Base-by-base conservation (phyloP, 2,113 vertebrate species). In the Cyanoramphus novaezelandiae region DNA sequence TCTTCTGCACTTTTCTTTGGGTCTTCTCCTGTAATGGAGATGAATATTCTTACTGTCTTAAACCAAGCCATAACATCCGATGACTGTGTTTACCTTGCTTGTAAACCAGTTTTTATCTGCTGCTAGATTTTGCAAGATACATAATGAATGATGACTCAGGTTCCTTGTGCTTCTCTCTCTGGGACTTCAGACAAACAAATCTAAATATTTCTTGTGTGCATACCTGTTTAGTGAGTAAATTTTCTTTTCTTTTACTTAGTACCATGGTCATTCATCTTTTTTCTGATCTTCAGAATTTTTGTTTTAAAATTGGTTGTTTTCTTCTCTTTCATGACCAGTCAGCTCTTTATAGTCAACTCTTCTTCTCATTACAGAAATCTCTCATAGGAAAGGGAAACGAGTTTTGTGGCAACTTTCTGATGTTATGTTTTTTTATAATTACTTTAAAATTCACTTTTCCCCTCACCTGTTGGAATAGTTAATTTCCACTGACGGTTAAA, bases 381-480 rank as follows among this genome's bases (percentile, higher is more conserved):
- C 16, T 62, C 20, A 52, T 19, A 62, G 10, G 23, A 70, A 82
- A 70, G 2, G 10, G 7, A 39, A 64, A 71, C 63, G 7, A 29
- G 6, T 50, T 7, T 25, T 88, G 19, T 43, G 47, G 63, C 31
- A 78, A 62, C 5, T 0, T 83, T 72, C 33, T 47, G 15, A 68
- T 3, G 1, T 18, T 52, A 47, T 13, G 2, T 2, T 53, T 37
- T 43, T 39, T 46, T 3, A 1, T 12, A 41, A 16, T 37, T 64
- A 52, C 37, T 67, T 71, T 46, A 62, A 82, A 80, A 2, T 2
- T 78, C 28, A 62, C 8, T 86, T 50, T 82, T 37, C 37, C 25
- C 10, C 13, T 86, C 46, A 79, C 7, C 11, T 18, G 15, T 43
- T 79, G 17, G 53, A 35, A 47, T 33, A 59, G 41, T 41, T 89